phyloP scores from a whole-genome alignment of 2,888 invertebrate genomes.

The Gryllus longicercus region DNA sequence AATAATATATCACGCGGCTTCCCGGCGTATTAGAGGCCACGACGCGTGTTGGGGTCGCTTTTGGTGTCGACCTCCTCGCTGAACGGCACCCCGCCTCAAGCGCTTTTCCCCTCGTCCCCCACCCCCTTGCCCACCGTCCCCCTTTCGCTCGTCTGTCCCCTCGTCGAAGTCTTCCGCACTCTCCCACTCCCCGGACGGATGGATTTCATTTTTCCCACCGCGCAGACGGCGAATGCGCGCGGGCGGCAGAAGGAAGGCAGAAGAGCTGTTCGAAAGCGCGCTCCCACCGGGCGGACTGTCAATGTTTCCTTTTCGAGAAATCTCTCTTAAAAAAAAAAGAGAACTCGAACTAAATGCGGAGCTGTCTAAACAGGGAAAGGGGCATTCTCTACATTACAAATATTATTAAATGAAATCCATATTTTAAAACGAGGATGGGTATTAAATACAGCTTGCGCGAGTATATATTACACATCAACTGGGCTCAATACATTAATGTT shows the following conservation, averaged over 20 bases:
- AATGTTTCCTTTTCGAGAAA: neutral
- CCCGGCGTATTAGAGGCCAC: too few species aligned
- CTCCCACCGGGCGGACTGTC: neutral
- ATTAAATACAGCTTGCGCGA: neutral
- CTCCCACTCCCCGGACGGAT: neutral
- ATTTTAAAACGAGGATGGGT: neutral
- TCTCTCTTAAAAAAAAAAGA: neutral
- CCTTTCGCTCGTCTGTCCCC: neutral
- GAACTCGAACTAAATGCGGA: neutral
- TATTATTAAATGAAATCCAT: neutral
- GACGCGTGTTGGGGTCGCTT: too few species aligned
- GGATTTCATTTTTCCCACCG: neutral
- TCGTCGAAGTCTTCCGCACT: neutral
- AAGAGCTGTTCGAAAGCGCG: neutral
- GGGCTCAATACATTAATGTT: constrained; percentile 4
- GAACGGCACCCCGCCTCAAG: too few species aligned
- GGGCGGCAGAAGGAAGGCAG: neutral
- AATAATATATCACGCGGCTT: too few species aligned
- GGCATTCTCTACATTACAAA: neutral
- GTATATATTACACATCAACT: constrained; percentile 17
- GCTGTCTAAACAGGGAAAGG: neutral
- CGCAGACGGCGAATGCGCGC: neutral
- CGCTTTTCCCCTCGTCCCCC: too few species aligned
- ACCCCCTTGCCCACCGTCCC: neutral
- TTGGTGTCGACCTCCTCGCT: too few species aligned